phyloP scores from a whole-genome alignment of 2,113 vertebrate genomes.

The Mesitornis unicolor region DNA sequence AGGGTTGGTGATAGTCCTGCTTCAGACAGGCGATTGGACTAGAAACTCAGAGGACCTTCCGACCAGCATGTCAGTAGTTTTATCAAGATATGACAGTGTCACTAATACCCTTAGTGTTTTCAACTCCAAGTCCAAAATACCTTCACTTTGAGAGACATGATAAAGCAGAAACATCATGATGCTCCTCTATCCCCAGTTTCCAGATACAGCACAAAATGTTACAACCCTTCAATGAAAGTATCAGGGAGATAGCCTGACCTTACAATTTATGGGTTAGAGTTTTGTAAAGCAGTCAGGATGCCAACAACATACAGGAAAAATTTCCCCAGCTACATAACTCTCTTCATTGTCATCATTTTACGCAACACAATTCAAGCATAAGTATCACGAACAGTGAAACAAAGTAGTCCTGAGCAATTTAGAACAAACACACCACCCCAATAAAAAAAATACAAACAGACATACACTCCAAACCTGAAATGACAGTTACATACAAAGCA shows the following conservation, averaged over 20 bases:
- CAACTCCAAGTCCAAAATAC: background rate
- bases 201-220: background rate
- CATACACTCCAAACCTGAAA: background rate
- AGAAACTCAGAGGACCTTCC: background rate
- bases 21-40: background rate
- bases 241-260: background rate
- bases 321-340: background rate
- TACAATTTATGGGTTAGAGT: background rate
- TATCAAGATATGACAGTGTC: background rate
- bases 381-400: slow-evolving; percentile 9
- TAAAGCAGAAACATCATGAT: background rate
- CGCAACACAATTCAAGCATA: background rate
- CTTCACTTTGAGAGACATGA: background rate
- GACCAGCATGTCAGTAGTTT: background rate
- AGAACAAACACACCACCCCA: background rate
- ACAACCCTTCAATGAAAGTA: background rate
- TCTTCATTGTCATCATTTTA: background rate
- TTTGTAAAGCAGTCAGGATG: background rate
- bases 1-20: background rate
- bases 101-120: background rate
- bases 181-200: background rate
- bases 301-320: background rate
- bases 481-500: background rate
- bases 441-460: background rate
- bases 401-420: background rate